Conservation (phyloP, 2,797 vertebrate species). For the Emydoidea blandingii region DNA sequence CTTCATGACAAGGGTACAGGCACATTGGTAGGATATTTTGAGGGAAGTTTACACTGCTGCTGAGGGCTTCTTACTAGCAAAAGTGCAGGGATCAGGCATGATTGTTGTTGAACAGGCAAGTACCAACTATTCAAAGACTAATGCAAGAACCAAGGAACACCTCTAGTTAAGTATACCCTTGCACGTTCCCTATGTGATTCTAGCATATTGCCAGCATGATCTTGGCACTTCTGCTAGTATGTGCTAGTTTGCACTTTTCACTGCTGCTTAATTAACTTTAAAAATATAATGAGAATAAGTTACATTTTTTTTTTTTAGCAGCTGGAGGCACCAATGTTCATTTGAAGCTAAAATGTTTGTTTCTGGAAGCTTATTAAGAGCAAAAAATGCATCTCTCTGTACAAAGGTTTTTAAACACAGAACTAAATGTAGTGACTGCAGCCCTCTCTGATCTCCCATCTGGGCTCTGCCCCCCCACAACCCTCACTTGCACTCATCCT, state of each 20-base stretch:
- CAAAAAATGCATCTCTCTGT: not conserved
- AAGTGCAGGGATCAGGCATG: rapidly evolving
- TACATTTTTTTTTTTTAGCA: not conserved
- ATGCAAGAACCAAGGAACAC: not conserved
- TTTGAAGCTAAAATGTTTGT: not conserved
- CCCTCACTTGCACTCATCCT: not conserved
- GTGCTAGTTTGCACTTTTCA: not conserved
- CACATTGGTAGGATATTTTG: not conserved
- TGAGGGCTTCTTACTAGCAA: not conserved
- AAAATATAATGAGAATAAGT: not conserved
- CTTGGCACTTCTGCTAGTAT: not conserved
- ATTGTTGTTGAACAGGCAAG: not conserved
- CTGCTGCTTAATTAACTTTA: not conserved
- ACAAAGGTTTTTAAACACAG: not conserved
- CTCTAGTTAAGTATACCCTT: rapidly evolving
- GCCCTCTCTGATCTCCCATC: not conserved
- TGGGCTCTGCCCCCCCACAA: not conserved
- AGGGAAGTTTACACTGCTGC: not conserved
- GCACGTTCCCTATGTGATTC: not conserved
- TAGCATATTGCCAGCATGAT: not conserved
- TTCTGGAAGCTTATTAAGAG: not conserved
- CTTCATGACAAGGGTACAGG: not conserved
- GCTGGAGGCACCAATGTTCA: not conserved
- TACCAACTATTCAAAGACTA: not conserved
- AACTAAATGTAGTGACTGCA: not conserved